phyloP scores from a whole-genome alignment of 2,113 vertebrate species.

The Terrapene triunguis region DNA sequence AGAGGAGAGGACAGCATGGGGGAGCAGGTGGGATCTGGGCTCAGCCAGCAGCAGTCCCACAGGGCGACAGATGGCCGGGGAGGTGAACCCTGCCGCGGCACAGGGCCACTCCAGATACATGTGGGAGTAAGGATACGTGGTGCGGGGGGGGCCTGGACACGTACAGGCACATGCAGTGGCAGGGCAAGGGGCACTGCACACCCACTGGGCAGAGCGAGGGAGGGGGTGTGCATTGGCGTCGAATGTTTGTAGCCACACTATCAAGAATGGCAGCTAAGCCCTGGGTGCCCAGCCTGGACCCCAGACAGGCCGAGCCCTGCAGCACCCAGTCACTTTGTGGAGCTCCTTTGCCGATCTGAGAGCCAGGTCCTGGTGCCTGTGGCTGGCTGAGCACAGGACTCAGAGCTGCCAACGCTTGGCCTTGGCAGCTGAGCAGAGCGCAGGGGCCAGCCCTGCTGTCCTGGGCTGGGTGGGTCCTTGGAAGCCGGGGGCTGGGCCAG shows the following conservation, averaged over 20 bases:
- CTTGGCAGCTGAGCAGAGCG: neutral
- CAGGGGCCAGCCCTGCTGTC: neutral
- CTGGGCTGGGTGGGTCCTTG: neutral
- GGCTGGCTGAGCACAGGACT: neutral
- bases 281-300: neutral
- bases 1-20: neutral
- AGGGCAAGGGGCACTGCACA: neutral
- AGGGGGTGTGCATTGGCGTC: neutral
- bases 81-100: no score
- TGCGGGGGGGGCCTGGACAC: neutral
- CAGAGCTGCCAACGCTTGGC: neutral
- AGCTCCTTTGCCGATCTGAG: neutral
- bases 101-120: neutral
- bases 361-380: neutral
- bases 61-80: fast-evolving
- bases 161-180: no score
- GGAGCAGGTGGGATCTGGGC: no score
- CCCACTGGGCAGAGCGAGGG: neutral
- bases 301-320: neutral
- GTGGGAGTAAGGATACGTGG: neutral
- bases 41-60: neutral
- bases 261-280: neutral
- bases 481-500: neutral
- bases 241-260: neutral
- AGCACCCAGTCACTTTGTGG: neutral